Conservation (phyloP, 2,113 vertebrate genomes). For the Atherinomorus stipes region DNA sequence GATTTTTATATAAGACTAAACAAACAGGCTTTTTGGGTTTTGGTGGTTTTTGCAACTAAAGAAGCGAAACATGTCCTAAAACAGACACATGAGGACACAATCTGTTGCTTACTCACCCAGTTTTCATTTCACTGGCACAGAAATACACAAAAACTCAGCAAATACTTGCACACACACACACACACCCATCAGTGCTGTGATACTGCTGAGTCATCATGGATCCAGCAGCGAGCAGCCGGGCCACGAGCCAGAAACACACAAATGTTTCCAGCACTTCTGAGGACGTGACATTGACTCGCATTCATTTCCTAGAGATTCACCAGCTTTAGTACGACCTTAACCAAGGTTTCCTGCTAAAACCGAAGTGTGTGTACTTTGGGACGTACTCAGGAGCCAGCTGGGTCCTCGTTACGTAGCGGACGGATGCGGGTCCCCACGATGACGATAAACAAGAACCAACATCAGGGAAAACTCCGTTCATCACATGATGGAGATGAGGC, state of each 20-base stretch:
- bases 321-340: background rate
- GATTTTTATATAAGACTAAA: constrained; percentile 22
- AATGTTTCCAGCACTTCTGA: constrained; percentile 10
- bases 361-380: background rate
- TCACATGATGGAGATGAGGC: no score
- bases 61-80: constrained; percentile 16
- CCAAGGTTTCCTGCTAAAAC: background rate
- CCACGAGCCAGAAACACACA: constrained; percentile 37
- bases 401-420: background rate
- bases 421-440: background rate
- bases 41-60: background rate
- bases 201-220: constrained; percentile 60
- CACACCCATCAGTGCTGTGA: constrained; percentile 44
- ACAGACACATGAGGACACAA: constrained; percentile 25
- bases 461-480: constrained; percentile 16
- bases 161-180: background rate
- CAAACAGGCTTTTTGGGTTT: background rate
- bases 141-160: constrained; percentile 8
- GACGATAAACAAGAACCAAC: background rate
- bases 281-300: constrained; percentile 10
- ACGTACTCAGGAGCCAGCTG: no score
- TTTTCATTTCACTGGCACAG: constrained; percentile 43
- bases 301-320: background rate
- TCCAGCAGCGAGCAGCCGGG: constrained; percentile 46
- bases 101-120: constrained; percentile 54